Evolutionary conservation across 2,797 vertebrate species (phyloP).

Genomic region (Eulemur rubriventer): DNA sequence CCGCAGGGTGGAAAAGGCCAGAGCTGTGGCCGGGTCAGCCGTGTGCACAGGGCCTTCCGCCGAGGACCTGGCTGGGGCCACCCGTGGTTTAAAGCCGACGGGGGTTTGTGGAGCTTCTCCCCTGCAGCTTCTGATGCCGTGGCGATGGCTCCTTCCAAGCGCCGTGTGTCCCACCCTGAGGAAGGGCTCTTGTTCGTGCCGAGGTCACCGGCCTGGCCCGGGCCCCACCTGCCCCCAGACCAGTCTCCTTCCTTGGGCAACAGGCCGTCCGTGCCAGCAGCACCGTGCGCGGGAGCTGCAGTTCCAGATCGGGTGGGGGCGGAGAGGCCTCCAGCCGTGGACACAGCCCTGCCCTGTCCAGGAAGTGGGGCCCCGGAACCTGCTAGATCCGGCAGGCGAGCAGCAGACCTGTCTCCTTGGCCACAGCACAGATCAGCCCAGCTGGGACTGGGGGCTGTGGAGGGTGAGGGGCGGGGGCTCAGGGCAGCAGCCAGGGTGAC

Average conservation of each 20-base stretch:
- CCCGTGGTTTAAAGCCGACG: rapidly evolving
- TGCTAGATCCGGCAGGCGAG: too few species aligned
- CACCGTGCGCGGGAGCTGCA: rapidly evolving
- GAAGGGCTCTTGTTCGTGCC: rapidly evolving
- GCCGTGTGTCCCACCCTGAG: too few species aligned
- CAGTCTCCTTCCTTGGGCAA: not conserved
- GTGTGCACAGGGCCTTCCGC: rapidly evolving
- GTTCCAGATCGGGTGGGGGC: rapidly evolving
- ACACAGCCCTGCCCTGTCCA: not conserved
- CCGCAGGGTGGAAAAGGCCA: too few species aligned
- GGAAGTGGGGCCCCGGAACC: not conserved
- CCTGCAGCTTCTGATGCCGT: rapidly evolving
- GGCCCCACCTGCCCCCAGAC: not conserved
- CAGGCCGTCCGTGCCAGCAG: too few species aligned
- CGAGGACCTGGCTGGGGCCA: not conserved
- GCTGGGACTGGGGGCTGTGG: not conserved
- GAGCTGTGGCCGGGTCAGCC: not conserved
- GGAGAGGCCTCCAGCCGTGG: rapidly evolving
- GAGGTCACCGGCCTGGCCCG: rapidly evolving
- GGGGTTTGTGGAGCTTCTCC: rapidly evolving
- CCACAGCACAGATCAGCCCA: too few species aligned
- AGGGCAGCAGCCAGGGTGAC: too few species aligned
- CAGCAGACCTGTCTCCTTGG: too few species aligned
- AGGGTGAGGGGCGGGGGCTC: too few species aligned
- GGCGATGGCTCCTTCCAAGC: not conserved